These are phyloP conservation scores for Pluvianellus socialis DNA, from an alignment of 2,113 vertebrate species.

Conservation along the genomic window DNA sequence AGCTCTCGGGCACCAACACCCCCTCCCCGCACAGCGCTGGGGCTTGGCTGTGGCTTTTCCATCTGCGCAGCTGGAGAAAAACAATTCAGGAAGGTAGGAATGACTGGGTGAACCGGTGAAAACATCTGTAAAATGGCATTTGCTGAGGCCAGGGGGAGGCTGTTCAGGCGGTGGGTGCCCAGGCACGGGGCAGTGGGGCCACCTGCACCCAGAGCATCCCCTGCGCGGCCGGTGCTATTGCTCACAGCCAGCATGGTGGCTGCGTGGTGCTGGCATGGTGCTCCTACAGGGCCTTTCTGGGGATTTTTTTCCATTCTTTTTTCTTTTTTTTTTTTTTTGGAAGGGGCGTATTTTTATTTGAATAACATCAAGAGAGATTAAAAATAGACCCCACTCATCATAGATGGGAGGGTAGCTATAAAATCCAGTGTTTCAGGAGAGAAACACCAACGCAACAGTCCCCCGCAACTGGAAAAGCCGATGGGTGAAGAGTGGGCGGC, in stretches of 20 bases:
- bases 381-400: not conserved
- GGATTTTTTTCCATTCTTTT: fast-evolving
- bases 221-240: fast-evolving
- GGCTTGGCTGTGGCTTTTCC: not conserved
- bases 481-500: not conserved
- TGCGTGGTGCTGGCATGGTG: not conserved
- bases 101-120: not conserved
- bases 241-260: not conserved
- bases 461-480: not conserved
- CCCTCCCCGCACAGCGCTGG: fast-evolving
- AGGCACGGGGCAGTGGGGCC: not conserved
- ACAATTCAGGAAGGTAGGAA: not conserved
- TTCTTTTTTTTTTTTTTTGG: not conserved
- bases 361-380: not conserved
- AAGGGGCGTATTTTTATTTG: not conserved
- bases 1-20: fast-evolving
- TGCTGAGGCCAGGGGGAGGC: not conserved
- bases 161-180: not conserved
- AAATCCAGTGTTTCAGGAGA: not conserved
- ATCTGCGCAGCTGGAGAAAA: not conserved
- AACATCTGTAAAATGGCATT: not conserved
- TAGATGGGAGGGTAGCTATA: not conserved
- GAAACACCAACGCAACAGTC: not conserved
- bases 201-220: not conserved
- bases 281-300: not conserved